Evolutionary conservation across 2,888 invertebrate species (phyloP), one percentile per base, ranked within the genome.

Genomic region (Agrochola lota): DNA sequence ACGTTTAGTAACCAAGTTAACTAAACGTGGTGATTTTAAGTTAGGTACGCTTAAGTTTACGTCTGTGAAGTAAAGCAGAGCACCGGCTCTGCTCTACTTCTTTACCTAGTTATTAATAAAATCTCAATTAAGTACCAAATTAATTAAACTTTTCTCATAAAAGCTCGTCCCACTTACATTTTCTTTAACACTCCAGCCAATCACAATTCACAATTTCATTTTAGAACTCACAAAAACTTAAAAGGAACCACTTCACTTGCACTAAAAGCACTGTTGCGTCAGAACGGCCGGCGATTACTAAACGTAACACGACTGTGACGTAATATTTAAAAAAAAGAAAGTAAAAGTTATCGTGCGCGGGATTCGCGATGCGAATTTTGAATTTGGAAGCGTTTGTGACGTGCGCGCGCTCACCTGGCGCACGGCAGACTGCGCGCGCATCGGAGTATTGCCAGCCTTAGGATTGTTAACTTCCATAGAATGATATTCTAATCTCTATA

Each of bases 381-480:
- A 90, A 91, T 88, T 85, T 86, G 75, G 84, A 88, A 86, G 82
- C 78, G 85, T 77, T 78, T 77, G 84, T 86, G 70, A 89, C 95
- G 94, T 94, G 93, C 93, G 90, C 89, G 75, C 80, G 85, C 90
- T 89, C 93, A 95, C 95, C 95, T 95, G 95, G 86, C 93, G 90
- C 92, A 91, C 92, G 90, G 91, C 84, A 80, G 86, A 95, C 95
- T 95, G 94, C 90, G 91, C 89, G 85, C 77, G 87, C 85, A 83
- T 52, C 12, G 12, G 60, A 87, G 90, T 90, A 86, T 87, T 90
- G 89, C 91, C 88, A 91, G 76, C 72, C 35, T 74, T 68, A 26
- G 71, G 20, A 71, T 67, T 43, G 63, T 57, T 26, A 43, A 68
- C 30, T 75, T 69, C 71, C 86, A 74, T 26, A 15, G 23, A 30